These are phyloP conservation scores for Paramormyrops kingsleyae DNA, from an alignment of 2,113 vertebrate genomes.

Conservation along the genomic window DNA sequence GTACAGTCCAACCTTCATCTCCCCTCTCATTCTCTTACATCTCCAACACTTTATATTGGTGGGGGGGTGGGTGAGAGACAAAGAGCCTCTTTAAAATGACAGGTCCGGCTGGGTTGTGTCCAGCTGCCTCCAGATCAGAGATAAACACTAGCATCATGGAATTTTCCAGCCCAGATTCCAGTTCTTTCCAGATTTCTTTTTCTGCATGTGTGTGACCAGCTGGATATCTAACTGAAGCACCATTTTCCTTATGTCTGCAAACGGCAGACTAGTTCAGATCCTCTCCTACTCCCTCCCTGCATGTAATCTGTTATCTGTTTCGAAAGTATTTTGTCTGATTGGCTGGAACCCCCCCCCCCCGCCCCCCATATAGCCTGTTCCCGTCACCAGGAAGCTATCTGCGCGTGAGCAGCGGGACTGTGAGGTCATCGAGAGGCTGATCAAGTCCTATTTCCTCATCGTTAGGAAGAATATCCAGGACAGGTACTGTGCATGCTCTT, in stretches of 20 bases:
- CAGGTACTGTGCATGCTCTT: constrained; percentile 60
- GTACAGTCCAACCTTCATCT: not conserved
- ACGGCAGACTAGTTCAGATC: not conserved
- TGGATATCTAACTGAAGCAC: not conserved
- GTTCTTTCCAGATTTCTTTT: not conserved
- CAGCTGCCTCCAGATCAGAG: not conserved
- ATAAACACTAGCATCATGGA: not conserved
- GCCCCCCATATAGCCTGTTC: constrained; percentile 73
- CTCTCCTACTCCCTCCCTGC: not conserved
- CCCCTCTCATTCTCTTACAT: not conserved
- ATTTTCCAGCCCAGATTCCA: not conserved
- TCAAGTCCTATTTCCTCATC: constrained; percentile 97
- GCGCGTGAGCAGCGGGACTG: constrained; percentile 94
- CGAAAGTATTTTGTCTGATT: not conserved
- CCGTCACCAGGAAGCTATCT: constrained; percentile 90
- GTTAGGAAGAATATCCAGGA: constrained; percentile 99
- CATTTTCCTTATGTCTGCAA: not conserved
- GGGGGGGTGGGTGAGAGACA: not conserved
- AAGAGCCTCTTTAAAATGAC: not conserved
- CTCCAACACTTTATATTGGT: not conserved
- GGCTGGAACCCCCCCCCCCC: not conserved
- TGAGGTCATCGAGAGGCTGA: constrained; percentile 95
- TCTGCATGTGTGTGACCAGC: not conserved
- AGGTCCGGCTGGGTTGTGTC: not conserved
- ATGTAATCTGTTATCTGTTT: not conserved